phyloP scores from a whole-genome alignment of 2,113 vertebrate species.

The Embiotoca jacksoni region DNA sequence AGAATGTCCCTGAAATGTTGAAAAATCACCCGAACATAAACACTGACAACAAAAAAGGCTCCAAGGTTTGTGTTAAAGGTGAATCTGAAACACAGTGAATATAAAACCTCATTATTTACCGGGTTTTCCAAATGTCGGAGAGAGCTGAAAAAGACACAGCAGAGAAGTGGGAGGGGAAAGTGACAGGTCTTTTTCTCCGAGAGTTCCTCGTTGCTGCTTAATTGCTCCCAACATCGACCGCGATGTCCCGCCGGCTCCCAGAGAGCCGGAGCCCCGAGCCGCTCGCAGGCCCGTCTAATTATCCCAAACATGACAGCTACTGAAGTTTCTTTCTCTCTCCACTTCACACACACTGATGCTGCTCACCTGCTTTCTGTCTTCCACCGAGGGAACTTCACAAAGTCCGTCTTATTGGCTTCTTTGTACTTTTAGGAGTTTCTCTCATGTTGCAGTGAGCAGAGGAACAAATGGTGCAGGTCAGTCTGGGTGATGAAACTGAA shows the following conservation, averaged over 20 bases:
- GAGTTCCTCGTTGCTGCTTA: conserved; percentile 13
- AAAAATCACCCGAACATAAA: neutral
- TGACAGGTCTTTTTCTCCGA: neutral
- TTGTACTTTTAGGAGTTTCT: neutral
- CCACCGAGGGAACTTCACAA: neutral
- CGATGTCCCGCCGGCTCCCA: conserved; percentile 24
- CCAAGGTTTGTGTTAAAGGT: neutral
- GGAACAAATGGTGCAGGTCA: no score
- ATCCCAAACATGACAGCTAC: conserved; percentile 45
- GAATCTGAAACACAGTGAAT: neutral
- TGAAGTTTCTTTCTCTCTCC: conserved; percentile 38
- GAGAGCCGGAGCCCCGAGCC: conserved; percentile 16
- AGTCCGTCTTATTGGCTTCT: conserved; percentile 1
- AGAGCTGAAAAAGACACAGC: neutral
- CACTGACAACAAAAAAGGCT: neutral
- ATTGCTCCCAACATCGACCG: conserved; percentile 43
- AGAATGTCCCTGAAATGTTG: neutral
- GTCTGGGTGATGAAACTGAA: no score
- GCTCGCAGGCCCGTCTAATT: conserved; percentile 37
- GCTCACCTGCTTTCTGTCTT: neutral
- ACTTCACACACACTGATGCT: conserved; percentile 13
- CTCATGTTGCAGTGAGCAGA: neutral
- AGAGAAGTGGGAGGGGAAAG: neutral
- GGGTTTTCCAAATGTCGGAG: conserved; percentile 45
- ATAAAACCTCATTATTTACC: conserved; percentile 40